phyloP scores from a whole-genome alignment of 2,797 vertebrate genomes.

The Melanotaenia pygmaea region DNA sequence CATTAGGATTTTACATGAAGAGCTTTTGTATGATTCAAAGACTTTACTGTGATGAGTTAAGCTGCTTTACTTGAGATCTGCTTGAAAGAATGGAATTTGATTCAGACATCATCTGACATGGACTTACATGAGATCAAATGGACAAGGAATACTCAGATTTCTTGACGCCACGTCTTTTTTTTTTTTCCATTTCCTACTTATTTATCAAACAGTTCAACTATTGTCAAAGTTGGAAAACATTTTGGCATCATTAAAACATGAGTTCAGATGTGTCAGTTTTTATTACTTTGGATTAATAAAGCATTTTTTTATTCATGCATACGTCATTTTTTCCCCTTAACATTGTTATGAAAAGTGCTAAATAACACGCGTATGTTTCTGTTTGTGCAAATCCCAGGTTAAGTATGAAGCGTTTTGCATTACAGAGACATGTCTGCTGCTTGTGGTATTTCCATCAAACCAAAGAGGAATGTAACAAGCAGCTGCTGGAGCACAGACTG shows the following conservation, averaged over 20 bases:
- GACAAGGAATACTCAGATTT: background rate
- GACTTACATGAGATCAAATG: background rate
- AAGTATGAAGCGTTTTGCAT: background rate
- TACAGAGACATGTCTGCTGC: slow-evolving; percentile 22
- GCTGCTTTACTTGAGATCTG: background rate
- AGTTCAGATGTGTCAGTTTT: background rate
- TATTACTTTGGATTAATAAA: background rate
- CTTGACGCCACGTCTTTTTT: background rate
- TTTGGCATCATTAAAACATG: background rate
- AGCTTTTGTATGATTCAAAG: background rate
- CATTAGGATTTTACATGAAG: background rate
- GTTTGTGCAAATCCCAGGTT: background rate
- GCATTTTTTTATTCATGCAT: background rate
- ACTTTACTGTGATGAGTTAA: background rate
- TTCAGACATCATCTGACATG: background rate
- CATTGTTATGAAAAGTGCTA: too few relatives aligned
- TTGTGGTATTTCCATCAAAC: slow-evolving; percentile 52
- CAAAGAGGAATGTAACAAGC: slow-evolving; percentile 72
- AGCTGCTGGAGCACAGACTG: slow-evolving; percentile 40
- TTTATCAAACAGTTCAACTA: too few relatives aligned
- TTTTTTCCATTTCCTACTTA: background rate
- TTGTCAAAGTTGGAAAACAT: background rate
- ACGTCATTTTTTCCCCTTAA: too few relatives aligned
- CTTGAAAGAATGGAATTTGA: background rate
- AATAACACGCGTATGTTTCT: too few relatives aligned